Base-by-base conservation (phyloP, 2,888 invertebrate genomes). In the Caenorhabditis sp. region DNA sequence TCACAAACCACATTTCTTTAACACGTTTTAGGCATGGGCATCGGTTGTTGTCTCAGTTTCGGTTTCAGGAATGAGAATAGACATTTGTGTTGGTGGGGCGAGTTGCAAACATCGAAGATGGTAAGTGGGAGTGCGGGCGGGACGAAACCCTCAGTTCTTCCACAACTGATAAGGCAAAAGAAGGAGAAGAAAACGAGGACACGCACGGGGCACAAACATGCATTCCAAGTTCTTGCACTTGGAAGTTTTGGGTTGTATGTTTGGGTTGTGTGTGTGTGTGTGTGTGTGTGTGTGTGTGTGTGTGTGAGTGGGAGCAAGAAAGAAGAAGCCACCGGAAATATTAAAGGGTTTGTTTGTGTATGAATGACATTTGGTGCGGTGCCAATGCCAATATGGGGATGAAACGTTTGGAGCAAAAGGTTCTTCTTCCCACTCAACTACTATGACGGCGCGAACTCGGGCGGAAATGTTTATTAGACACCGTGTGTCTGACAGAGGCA, bases 311-410 rank as follows among this genome's bases (percentile, higher is more conserved):
- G 28, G 26, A 56, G 20, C 11, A 32, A 56, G 40, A 24, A 56
- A 37, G 40, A 55, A 65, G 76, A 60, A 67, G 74, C 76, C 67
- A 76, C 67, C 76, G 76, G 67, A 76, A 67, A 76, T 76, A 76
- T 76, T 76, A 74, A 28, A 56, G 56, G 62, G 53, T 76, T 76
- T 67, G 67, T 76, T 76, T 76, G 76, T 76, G 67, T 76, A 67
- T 67, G 67, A 18, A 76, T 76, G 76, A 76, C 76, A 76, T 76
- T 76, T 51, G 58, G 50, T 64, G 53, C 32, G 61, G 24, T 24
- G 50, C 60, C 15, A 44, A 58, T 62, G 20, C 28, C 24, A 32
- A 9, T 32, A 9, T 65, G 65, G 65, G 72, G 40, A 58, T 65
- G 64, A n/a, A n/a, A n/a, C n/a, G 24, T 44, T 37, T 40, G 24